phyloP scores from a whole-genome alignment of 1,140 invertebrate genomes.

The Dinoponera quadriceps region DNA sequence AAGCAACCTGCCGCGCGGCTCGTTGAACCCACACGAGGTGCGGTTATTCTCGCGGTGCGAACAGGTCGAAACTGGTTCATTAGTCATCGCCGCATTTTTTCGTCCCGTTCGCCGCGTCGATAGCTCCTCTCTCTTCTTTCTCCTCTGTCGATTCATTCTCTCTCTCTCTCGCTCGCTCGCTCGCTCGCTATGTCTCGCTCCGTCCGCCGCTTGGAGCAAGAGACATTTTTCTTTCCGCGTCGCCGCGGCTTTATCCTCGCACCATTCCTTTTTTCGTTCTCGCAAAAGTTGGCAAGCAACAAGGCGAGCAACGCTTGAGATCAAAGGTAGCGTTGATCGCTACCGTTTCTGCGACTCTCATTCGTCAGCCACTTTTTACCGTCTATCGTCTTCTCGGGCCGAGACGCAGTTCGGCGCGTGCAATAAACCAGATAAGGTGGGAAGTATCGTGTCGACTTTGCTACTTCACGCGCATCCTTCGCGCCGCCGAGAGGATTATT shows the following conservation, averaged over 20 bases:
- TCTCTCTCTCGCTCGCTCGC: background rate
- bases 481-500: no score
- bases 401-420: background rate
- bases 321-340: background rate
- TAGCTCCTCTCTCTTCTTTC: background rate
- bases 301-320: background rate
- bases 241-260: no score
- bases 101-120: constrained; percentile 5
- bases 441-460: background rate
- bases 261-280: no score
- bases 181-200: background rate
- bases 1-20: constrained; percentile 25
- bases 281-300: constrained; percentile 15
- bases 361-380: background rate
- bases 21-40: constrained; percentile 50
- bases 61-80: constrained; percentile 52
- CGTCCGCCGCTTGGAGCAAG: no score
- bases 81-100: constrained; percentile 43
- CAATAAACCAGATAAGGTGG: constrained; percentile 28
- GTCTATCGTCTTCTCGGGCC: background rate
- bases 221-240: no score
- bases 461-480: no score
- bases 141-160: background rate
- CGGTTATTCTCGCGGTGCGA: constrained; percentile 45
- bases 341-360: background rate